Conservation (phyloP, 2,888 invertebrate genomes). For the Drosophila colorata region DNA sequence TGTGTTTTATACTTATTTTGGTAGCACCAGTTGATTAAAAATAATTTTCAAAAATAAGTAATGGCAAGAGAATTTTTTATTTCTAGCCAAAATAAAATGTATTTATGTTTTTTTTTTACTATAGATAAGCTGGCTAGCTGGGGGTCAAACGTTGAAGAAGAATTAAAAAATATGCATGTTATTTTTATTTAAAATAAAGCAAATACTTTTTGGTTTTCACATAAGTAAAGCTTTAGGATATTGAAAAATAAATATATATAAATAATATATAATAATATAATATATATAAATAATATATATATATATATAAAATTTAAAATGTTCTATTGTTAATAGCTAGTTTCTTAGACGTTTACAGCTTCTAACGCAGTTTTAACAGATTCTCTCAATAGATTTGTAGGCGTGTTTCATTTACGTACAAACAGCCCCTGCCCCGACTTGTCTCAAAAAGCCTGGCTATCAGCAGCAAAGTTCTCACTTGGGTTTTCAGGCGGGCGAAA, state of each 20-base stretch:
- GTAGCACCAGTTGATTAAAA: no score
- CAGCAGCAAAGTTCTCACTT: slow-evolving; percentile 51
- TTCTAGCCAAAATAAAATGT: no score
- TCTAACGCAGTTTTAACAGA: slow-evolving; percentile 9
- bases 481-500: slow-evolving; percentile 33
- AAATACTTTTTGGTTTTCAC: no score
- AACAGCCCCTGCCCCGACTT: neutral
- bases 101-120: no score
- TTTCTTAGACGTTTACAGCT: slow-evolving; percentile 10
- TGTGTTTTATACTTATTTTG: no score
- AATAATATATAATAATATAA: neutral
- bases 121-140: no score
- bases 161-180: no score
- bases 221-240: neutral
- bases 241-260: neutral
- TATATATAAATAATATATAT: no score
- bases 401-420: slow-evolving; percentile 25
- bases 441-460: slow-evolving; percentile 19
- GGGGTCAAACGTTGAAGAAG: no score
- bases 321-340: neutral
- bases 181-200: no score
- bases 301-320: neutral
- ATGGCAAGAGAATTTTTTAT: no score
- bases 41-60: no score
- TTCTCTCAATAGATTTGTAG: slow-evolving; percentile 31